These are phyloP conservation scores for Sigmodon hispidus DNA, from an alignment of 2,113 vertebrate genomes.

Conservation along the genomic window DNA sequence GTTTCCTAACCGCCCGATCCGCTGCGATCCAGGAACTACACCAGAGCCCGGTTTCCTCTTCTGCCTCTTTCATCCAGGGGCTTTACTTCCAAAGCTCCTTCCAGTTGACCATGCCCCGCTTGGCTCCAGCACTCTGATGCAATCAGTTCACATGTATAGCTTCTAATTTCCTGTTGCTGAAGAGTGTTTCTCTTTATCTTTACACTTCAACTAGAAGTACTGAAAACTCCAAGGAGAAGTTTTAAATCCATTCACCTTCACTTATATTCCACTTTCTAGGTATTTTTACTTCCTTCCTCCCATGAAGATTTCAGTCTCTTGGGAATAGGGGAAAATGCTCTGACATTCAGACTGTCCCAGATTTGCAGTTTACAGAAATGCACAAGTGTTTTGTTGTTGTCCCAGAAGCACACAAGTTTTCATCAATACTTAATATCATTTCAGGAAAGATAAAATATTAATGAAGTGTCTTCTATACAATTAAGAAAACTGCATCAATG, in stretches of 20 bases:
- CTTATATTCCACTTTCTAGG: not conserved
- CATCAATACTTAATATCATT: slow-evolving; percentile 37
- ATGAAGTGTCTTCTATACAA: slow-evolving; percentile 10
- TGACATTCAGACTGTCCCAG: not conserved
- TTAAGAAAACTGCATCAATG: not conserved
- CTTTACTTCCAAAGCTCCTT: too few relatives aligned
- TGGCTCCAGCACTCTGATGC: too few relatives aligned
- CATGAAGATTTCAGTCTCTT: not conserved
- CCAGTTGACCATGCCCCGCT: too few relatives aligned
- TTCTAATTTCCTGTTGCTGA: too few relatives aligned
- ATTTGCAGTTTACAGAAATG: slow-evolving; percentile 14
- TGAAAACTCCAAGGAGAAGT: not conserved
- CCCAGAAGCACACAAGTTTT: not conserved
- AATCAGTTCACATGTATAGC: too few relatives aligned
- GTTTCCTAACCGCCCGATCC: too few relatives aligned
- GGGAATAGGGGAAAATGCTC: not conserved
- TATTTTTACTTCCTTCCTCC: not conserved
- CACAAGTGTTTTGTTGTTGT: not conserved
- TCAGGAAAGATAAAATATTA: slow-evolving; percentile 16
- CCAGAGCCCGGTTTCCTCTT: too few relatives aligned
- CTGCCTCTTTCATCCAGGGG: too few relatives aligned
- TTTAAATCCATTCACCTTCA: not conserved
- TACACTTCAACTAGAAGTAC: not conserved
- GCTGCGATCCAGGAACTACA: too few relatives aligned
- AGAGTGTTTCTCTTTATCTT: not conserved